Base-by-base conservation (phyloP, 1,140 invertebrate species). In the Pomacea maculata region DNA sequence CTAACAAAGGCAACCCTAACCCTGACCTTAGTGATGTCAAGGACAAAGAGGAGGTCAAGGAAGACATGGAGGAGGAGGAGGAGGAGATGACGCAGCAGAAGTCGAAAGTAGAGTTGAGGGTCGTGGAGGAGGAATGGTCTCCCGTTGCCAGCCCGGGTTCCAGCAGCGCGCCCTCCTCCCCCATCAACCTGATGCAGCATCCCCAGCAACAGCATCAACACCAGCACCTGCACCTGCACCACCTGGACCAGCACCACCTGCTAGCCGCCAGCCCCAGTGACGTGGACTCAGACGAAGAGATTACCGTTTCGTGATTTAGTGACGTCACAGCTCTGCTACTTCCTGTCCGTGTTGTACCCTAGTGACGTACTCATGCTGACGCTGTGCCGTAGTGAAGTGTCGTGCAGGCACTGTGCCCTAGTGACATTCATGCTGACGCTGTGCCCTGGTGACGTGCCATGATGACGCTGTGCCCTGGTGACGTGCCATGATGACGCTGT, bases 1-100 rank as follows among this genome's bases (percentile, higher is more conserved):
- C 97, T 0, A 98, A 97, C 90, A 98, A 98, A 90, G 98, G 98
- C 92, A 99, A 99, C 91, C 97, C 97, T 0, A 96, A 98, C 92
- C 97, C 97, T 0, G 97, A 99, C 90, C 92, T 98, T 72, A 98
- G 96, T 86, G 97, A 98, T 89, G 96, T 96, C 10, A 95, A 85
- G 34, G 85, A 85, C 21, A 25, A 70, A 55, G 82, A 81, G 34
- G 80, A 81, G 63, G 78, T 76, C 45, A 84, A 79, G 64, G 78
- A 83, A 45, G 75, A 82, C 3, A 29, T 71, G 19, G 85, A 83
- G 19, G 82, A 78, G 5, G 80, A 85, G 54, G 85, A 85, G 19
- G 25, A 76, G 25, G 83, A 81, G 19, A 77, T 77, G 67, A 74
- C 78, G n/a, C 84, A 78, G 70, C 79, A 83, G 29, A 67, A 81